Evolutionary conservation across 2,888 invertebrate species (phyloP).

Genomic region (Heliconius hortense): DNA sequence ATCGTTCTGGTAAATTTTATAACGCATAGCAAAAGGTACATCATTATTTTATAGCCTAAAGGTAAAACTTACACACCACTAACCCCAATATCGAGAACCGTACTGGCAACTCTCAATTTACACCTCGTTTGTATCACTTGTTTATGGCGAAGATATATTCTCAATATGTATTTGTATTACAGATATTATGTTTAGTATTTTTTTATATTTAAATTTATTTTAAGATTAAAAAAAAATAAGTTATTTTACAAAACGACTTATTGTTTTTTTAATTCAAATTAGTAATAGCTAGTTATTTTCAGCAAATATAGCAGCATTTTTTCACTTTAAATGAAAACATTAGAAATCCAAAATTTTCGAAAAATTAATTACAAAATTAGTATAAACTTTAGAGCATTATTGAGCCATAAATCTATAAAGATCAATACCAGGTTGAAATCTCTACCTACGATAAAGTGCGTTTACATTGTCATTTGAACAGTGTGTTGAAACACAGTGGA

Average conservation of each 20-base stretch:
- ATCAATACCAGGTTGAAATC: constrained; percentile 25
- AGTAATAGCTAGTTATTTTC: too few species aligned
- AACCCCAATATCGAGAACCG: constrained; percentile 52
- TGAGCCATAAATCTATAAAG: constrained; percentile 5
- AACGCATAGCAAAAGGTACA: constrained; percentile 59
- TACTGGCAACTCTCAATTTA: constrained; percentile 29
- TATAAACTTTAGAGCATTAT: not conserved
- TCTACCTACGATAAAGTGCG: constrained; percentile 32
- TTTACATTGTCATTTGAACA: constrained; percentile 35
- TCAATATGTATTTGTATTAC: not conserved
- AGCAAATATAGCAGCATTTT: too few species aligned
- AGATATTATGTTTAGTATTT: not conserved
- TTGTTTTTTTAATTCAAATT: too few species aligned
- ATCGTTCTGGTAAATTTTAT: constrained; percentile 59
- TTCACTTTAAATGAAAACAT: too few species aligned
- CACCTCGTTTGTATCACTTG: constrained; percentile 1
- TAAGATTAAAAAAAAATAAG: too few species aligned
- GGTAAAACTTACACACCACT: constrained; percentile 67
- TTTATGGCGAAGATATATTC: constrained; percentile 5
- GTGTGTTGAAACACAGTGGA: constrained; percentile 38
- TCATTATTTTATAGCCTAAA: constrained; percentile 58
- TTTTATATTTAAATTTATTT: too few species aligned
- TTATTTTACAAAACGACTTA: too few species aligned
- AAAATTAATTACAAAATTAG: not conserved
- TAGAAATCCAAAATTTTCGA: too few species aligned